These are phyloP conservation scores for Acestrorhynchus altus DNA, from an alignment of 2,797 vertebrate species.

Conservation along the genomic window DNA sequence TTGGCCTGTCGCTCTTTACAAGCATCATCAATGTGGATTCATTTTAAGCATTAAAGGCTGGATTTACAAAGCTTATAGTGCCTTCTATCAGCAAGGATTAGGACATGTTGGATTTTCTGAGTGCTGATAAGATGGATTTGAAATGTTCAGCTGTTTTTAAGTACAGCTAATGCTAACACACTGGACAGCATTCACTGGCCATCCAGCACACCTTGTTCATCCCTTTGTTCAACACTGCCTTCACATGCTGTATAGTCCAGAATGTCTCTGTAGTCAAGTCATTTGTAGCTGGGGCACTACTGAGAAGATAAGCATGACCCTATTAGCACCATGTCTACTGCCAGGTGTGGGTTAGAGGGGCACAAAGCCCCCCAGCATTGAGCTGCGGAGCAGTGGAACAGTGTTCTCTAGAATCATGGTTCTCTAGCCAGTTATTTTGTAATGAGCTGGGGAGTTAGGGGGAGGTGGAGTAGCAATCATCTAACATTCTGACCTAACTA, in stretches of 20 bases:
- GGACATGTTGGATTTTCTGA: slow-evolving; percentile 77
- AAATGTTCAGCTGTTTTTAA: slow-evolving; percentile 77
- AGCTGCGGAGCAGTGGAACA: no score
- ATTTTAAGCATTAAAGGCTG: slow-evolving; percentile 81
- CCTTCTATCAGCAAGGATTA: slow-evolving; percentile 77
- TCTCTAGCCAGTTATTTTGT: no score
- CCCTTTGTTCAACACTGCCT: not conserved
- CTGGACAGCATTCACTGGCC: not conserved
- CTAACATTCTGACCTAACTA: no score
- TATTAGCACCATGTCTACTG: no score
- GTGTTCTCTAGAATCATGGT: no score
- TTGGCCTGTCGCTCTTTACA: slow-evolving; percentile 72
- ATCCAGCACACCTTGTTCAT: not conserved
- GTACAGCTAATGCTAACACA: slow-evolving; percentile 43
- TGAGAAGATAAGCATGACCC: no score
- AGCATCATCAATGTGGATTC: slow-evolving; percentile 79
- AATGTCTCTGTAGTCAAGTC: no score
- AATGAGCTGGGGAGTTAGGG: no score
- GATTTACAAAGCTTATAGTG: slow-evolving; percentile 67
- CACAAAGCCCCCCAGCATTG: no score
- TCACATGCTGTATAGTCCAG: not conserved
- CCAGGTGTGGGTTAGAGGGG: no score
- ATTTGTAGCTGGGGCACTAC: no score
- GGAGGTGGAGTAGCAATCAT: no score
- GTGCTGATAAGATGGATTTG: slow-evolving; percentile 80